Evolutionary conservation across 2,888 invertebrate species (phyloP).

Genomic region (Andrena haemorrhoa): DNA sequence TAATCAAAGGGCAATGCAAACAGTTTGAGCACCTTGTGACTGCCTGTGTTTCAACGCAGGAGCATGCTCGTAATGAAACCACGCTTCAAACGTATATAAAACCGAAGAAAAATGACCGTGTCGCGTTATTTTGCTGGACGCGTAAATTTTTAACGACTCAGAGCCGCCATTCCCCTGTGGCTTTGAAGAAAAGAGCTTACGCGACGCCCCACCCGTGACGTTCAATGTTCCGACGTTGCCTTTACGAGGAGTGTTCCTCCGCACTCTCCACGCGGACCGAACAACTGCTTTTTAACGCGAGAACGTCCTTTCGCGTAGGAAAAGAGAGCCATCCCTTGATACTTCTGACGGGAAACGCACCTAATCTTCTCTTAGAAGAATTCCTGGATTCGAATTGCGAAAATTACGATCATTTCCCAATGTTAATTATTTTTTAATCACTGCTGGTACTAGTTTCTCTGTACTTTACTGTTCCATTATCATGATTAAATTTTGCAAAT

Average conservation of each 20-base stretch:
- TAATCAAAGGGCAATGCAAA: not conserved
- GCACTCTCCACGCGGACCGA: not conserved
- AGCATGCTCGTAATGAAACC: constrained; percentile 7
- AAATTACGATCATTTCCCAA: not conserved
- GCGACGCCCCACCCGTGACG: not conserved
- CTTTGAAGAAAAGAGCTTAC: constrained; percentile 17
- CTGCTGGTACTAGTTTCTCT: not conserved
- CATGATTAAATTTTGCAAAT: too few species aligned
- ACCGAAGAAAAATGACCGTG: constrained; percentile 13
- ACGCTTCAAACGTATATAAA: constrained; percentile 8
- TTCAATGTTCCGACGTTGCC: constrained; percentile 5
- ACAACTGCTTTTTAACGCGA: not conserved
- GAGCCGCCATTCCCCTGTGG: not conserved
- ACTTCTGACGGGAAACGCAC: not conserved
- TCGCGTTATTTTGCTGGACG: constrained; percentile 19
- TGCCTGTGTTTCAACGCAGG: not conserved
- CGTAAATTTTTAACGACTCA: constrained; percentile 28
- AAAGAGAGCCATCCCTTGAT: not conserved
- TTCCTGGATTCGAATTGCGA: not conserved
- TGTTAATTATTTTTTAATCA: not conserved
- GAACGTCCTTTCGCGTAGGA: not conserved
- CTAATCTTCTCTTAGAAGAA: not conserved
- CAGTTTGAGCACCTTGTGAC: not conserved
- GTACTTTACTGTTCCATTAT: too few species aligned
- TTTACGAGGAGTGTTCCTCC: constrained; percentile 16